Percentiles rank a stretch among this genome's conserved stretches.
Evolutionary conservation across 2,113 vertebrate genomes (phyloP).

Genomic region (Syngnathoides biaculeatus): DNA sequence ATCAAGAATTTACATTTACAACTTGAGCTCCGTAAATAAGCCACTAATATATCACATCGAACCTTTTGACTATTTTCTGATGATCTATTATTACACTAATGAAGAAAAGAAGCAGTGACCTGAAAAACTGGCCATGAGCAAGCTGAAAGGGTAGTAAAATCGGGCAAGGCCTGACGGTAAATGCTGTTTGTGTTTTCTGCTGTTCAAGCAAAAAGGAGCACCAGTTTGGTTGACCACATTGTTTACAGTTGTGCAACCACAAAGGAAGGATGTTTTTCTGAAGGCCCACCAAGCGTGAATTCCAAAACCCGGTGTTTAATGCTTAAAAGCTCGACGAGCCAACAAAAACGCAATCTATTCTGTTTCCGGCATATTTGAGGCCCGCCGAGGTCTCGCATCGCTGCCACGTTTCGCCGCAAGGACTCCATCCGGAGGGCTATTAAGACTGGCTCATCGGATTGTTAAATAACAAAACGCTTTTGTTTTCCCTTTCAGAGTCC

Average conservation of each 20-base stretch:
- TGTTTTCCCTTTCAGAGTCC: constrained; percentile 48
- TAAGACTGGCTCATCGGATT: constrained; percentile 23
- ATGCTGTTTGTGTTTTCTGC: constrained; percentile 12
- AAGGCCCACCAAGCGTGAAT: constrained; percentile 17
- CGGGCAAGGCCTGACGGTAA: neutral
- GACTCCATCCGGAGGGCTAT: constrained; percentile 42
- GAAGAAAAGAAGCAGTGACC: neutral
- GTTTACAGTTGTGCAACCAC: constrained; percentile 4
- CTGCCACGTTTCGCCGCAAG: constrained; percentile 34
- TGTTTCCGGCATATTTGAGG: constrained; percentile 33
- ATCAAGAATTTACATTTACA: too few species aligned
- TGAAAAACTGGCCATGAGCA: neutral
- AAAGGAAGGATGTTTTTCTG: constrained; percentile 12
- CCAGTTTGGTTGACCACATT: neutral
- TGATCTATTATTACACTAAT: neutral
- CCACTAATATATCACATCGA: too few species aligned
- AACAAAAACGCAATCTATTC: constrained; percentile 26
- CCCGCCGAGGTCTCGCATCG: constrained; percentile 24
- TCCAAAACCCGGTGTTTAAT: constrained; percentile 24
- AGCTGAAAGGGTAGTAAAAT: neutral
- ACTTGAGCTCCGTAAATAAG: too few species aligned
- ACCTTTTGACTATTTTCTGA: too few species aligned
- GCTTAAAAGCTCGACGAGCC: constrained; percentile 28
- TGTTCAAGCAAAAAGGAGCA: neutral
- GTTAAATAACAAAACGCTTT: constrained; percentile 24